These are phyloP conservation scores for Pseudopleuronectes americanus DNA, from an alignment of 2,797 vertebrate species.

Conservation along the genomic window DNA sequence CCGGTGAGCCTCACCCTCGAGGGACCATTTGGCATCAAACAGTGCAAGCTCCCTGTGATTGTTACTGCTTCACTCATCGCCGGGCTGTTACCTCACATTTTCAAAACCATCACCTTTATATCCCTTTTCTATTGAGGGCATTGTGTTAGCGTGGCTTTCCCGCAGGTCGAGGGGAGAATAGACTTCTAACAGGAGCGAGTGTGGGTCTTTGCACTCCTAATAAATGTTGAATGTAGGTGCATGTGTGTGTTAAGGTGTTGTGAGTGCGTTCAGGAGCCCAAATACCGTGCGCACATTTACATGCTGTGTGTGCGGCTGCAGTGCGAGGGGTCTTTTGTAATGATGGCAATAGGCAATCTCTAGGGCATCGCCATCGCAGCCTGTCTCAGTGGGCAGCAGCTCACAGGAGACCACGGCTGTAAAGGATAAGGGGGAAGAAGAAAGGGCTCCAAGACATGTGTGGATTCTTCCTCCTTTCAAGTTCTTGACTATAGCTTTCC, in stretches of 20 bases:
- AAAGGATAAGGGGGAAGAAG: conserved; percentile 34
- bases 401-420: conserved; percentile 34
- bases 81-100: conserved; percentile 67
- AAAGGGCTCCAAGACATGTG: conserved; percentile 39
- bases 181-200: conserved; percentile 41
- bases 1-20: conserved; percentile 68
- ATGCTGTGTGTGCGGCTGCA: conserved; percentile 20
- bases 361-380: conserved; percentile 34
- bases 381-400: conserved; percentile 49
- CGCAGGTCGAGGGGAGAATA: conserved; percentile 48
- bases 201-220: conserved; percentile 32
- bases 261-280: conserved; percentile 10
- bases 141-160: conserved; percentile 54
- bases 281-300: conserved; percentile 22
- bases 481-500: conserved; percentile 29
- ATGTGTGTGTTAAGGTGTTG: conserved; percentile 19
- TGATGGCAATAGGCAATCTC: conserved; percentile 51
- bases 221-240: conserved; percentile 43
- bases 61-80: conserved; percentile 66
- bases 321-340: conserved; percentile 46
- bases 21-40: conserved; percentile 76
- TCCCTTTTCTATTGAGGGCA: conserved; percentile 58
- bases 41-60: conserved; percentile 72
- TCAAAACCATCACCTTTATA: conserved; percentile 74
- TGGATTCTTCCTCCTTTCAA: conserved; percentile 50